Evolutionary conservation across 2,113 vertebrate genomes (phyloP), one percentile per base, ranked within the genome.

Genomic region (Gracilinanus agilis): DNA sequence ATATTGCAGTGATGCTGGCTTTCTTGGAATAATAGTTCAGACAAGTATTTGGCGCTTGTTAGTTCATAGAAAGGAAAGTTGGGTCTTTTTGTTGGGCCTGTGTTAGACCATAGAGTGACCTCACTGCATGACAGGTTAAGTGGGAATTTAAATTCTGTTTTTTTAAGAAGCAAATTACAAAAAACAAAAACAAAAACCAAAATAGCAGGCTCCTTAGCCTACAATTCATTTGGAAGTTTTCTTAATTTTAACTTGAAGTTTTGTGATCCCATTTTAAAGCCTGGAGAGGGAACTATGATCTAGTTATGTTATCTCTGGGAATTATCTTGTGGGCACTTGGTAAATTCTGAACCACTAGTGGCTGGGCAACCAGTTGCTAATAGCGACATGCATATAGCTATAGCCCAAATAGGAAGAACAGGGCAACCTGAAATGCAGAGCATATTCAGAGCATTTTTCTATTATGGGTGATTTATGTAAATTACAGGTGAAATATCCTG

Each of bases 391-490:
- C 88, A 61, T 58, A 93, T 53, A 89, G 3, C 24, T 91, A 83
- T 94, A 55, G 25, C 3, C 29, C n/a, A 54, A 44, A 67, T 27
- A 24, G 34, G 61, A 25, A 83, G 3, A 55, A 94, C 5, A 92
- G 27, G 90, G 9, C 21, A 5, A 23, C 54, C 0, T 75, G 90
- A 53, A 94, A 55, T 61, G 49, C 75, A 90, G 88, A 40, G 55
- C 29, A 53, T 0, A 54, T 83, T 54, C 6, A 89, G 90, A 54
- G 23, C 4, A 0, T 75, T 40, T 61, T 90, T 61, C 29, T 75
- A 94, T 75, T 53, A 11, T 55, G 54, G 92, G 53, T 58, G 25
- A 92, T n/a, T 88, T 91, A 54, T 67, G 55, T 44, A 90, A 54
- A 90, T 55, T 91, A 53, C 16, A 13, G 16, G 44, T n/a, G 44